Evolutionary conservation across 2,888 invertebrate genomes (phyloP), one percentile per base, ranked within the genome.

Genomic region (Cartodere bifasciata): DNA sequence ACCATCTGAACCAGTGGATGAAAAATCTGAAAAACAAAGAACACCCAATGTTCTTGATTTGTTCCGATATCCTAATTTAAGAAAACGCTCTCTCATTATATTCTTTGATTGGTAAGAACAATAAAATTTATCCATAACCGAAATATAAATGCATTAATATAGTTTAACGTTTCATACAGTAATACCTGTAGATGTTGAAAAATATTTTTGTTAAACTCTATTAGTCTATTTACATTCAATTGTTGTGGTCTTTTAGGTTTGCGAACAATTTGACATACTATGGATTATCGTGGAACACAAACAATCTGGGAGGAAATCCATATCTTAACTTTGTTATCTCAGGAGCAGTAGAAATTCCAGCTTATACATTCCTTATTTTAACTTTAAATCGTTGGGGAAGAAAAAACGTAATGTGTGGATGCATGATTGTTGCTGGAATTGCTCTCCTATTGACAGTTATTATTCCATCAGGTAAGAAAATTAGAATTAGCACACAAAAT

Each of bases 241-340:
- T 20, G 7, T 60, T 68, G 30, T 63, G 59, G 31, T 71, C 70
- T 50, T 71, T 68, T 49, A 81, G 81, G 82, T 73, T 81, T 53
- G 80, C 79, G 11, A 79, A 76, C 49, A 79, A 78, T 45, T 75
- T 76, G 35, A 75, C 79, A 5, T 84, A 83, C 55, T 83, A 83
- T 47, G 83, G 82, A 0, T 58, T 84, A 4, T 80, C 81, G 1
- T 76, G 82, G 74, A 78, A 75, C 49, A 75, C 79, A 3, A 74
- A 72, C 28, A 74, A 70, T 48, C 65, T 83, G 29, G 78, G 75
- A 4, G 79, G 75, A 15, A 77, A 80, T 53, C 70, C 71, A 32
- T 73, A 75, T 44, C 44, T 80, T n/a, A 83, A 80, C 55, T 82
- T 80, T 51, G 62, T 76, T 3, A 68, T 83, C 41, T 74, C 76